Evolutionary conservation across 2,888 invertebrate species (phyloP).

Genomic region (Dasypolia templi): DNA sequence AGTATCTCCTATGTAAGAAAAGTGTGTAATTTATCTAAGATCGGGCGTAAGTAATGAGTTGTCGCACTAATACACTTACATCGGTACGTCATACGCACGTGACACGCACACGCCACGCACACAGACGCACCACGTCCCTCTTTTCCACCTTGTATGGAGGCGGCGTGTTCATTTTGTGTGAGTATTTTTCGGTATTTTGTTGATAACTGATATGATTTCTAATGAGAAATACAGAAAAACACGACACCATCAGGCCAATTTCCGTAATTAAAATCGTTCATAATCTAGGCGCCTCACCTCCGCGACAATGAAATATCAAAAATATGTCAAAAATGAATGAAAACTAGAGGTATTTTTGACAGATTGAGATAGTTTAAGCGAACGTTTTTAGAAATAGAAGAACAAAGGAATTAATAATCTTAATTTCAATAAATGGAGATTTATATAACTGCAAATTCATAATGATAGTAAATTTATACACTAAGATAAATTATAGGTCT

Average conservation of each 20-base stretch:
- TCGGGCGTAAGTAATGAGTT: slow-evolving; percentile 84
- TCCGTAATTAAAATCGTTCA: too few species aligned
- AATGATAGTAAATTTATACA: too few species aligned
- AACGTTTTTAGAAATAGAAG: background rate
- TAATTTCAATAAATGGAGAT: background rate
- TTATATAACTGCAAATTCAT: too few species aligned
- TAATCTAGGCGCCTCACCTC: too few species aligned
- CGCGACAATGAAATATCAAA: too few species aligned
- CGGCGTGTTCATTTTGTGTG: slow-evolving; percentile 20
- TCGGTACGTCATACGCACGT: slow-evolving; percentile 58
- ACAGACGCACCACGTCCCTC: slow-evolving; percentile 48
- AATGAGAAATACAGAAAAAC: background rate
- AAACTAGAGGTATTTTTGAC: too few species aligned
- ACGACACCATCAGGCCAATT: too few species aligned
- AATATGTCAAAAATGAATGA: too few species aligned
- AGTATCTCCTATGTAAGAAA: slow-evolving; percentile 69
- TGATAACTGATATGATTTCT: slow-evolving; percentile 19
- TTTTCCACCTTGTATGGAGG: slow-evolving; percentile 38
- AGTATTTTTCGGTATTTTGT: background rate
- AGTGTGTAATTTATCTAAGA: slow-evolving; percentile 82
- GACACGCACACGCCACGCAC: slow-evolving; percentile 52
- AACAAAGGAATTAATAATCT: background rate
- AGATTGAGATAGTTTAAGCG: too few species aligned
- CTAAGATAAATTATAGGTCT: too few species aligned
- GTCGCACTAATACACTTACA: slow-evolving; percentile 77